Percentiles rank a stretch among this genome's conserved stretches.
phyloP scores from a whole-genome alignment of 1,140 invertebrate species.

The Lethrus apterus region DNA sequence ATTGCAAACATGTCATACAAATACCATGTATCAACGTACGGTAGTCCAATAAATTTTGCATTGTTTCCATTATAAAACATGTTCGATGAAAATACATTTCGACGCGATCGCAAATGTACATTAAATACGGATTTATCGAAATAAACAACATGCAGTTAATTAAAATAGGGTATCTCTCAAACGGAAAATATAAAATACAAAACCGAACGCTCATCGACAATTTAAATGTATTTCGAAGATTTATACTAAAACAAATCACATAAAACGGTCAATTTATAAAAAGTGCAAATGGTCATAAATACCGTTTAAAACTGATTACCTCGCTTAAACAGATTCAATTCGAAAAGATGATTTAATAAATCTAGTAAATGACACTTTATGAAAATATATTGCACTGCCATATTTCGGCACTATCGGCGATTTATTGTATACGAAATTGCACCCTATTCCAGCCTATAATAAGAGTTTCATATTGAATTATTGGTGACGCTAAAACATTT shows the following conservation, averaged over 20 bases:
- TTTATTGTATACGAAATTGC: conserved; percentile 16
- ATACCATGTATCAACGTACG: too few relatives aligned
- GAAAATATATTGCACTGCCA: conserved; percentile 23
- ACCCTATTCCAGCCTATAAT: conserved; percentile 11
- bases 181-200: neutral
- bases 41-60: conserved; percentile 5
- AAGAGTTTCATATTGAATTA: conserved; percentile 17
- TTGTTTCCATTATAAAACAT: conserved; percentile 12
- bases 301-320: conserved; percentile 19
- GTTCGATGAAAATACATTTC: conserved; percentile 14
- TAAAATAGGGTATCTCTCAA: conserved; percentile 14
- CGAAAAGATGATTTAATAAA: conserved; percentile 23
- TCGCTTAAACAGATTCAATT: conserved; percentile 23
- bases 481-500: conserved; percentile 16
- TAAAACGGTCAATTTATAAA: conserved; percentile 10
- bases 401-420: conserved; percentile 17
- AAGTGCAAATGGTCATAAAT: conserved; percentile 4
- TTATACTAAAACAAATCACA: conserved; percentile 9
- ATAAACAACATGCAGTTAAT: conserved; percentile 14
- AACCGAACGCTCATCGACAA: neutral
- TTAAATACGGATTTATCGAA: conserved; percentile 14
- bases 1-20: too few relatives aligned
- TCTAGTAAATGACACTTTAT: conserved; percentile 24
- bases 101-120: conserved; percentile 6
- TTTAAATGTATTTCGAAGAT: neutral